Conservation (phyloP, 2,888 invertebrate genomes). For the Molanna angustata region DNA sequence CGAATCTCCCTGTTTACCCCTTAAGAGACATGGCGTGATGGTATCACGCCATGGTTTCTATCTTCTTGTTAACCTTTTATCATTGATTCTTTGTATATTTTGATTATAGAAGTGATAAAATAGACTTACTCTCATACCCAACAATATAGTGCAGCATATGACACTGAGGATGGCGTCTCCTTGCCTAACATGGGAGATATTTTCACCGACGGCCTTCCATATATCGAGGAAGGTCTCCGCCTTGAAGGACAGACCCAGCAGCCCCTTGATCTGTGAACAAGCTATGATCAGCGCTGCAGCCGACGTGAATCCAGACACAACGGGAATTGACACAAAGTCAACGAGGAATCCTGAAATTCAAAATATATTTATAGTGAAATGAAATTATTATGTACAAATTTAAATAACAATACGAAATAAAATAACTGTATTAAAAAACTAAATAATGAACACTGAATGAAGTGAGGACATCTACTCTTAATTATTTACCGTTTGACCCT, state of each 20-base stretch:
- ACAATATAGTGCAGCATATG: constrained; percentile 57
- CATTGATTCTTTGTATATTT: too few relatives aligned
- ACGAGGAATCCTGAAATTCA: constrained; percentile 67
- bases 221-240: constrained; percentile 62
- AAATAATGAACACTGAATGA: neutral
- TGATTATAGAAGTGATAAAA: too few relatives aligned
- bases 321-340: constrained; percentile 71
- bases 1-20: too few relatives aligned
- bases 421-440: too few relatives aligned
- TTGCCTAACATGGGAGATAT: constrained; percentile 54
- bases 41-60: too few relatives aligned
- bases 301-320: constrained; percentile 73
- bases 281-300: constrained; percentile 75
- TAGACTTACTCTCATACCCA: constrained; percentile 58
- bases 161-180: constrained; percentile 63
- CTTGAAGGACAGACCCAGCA: constrained; percentile 60
- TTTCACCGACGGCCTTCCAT: constrained; percentile 54
- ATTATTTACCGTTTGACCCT: neutral
- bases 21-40: too few relatives aligned
- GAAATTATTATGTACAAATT: too few relatives aligned
- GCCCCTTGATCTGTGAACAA: constrained; percentile 68
- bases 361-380: too few relatives aligned
- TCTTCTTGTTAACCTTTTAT: too few relatives aligned
- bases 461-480: neutral
- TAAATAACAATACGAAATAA: too few relatives aligned